Conservation (phyloP, 2,797 vertebrate genomes). For the Tympanoctomys barrerae region DNA sequence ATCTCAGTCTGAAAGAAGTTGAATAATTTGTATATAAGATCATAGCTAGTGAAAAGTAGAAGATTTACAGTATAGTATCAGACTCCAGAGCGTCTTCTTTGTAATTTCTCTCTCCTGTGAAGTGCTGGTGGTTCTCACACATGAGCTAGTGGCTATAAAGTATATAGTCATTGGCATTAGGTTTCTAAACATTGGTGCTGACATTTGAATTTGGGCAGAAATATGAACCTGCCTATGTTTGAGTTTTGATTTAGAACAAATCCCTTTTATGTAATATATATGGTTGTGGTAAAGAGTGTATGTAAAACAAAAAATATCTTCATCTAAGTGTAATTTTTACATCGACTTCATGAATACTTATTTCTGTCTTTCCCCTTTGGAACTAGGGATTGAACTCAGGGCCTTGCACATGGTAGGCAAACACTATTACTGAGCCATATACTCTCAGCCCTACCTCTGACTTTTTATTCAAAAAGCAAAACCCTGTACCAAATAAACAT, state of each 20-base stretch:
- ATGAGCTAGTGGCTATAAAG: neutral
- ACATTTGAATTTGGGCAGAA: conserved; percentile 17
- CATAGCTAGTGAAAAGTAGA: conserved; percentile 2
- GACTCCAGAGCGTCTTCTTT: neutral
- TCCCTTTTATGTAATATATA: conserved; percentile 41
- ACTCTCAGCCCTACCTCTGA: neutral
- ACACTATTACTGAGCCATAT: neutral
- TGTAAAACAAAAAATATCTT: conserved; percentile 48
- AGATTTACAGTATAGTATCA: neutral
- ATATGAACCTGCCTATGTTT: neutral
- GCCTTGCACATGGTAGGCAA: neutral
- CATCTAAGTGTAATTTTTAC: neutral
- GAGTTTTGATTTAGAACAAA: conserved; percentile 23
- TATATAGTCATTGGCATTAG: neutral
- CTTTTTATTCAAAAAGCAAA: neutral
- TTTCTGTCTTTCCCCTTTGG: neutral
- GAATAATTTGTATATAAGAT: conserved; percentile 32
- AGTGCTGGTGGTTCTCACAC: neutral
- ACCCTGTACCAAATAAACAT: no score
- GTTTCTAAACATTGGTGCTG: conserved; percentile 17
- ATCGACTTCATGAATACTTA: neutral
- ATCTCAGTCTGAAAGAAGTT: conserved; percentile 22
- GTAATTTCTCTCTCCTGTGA: neutral
- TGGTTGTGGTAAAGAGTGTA: neutral
- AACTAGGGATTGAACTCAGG: neutral